Base-by-base conservation (phyloP, 2,888 invertebrate species). In the Cephus sareptanus region DNA sequence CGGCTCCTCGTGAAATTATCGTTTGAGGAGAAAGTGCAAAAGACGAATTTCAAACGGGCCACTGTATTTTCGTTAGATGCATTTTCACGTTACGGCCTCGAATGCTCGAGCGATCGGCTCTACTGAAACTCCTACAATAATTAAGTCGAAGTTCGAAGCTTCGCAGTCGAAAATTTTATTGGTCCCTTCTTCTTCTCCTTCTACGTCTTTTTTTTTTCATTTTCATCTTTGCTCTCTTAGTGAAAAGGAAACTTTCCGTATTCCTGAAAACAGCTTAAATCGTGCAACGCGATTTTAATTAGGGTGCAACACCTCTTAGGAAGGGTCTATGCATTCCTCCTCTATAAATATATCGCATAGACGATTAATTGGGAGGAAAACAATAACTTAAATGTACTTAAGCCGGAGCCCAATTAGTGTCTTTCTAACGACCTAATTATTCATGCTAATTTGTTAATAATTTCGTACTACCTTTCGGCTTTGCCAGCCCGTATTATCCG, bases 351-450 rank as follows among this genome's bases (percentile, higher is more conserved):
- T 56, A 56, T 56, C 56, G 56, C 56, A 56, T 23, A 23, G 9
- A 56, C 56, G 56, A 83, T 81, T 80, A 79, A 82, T 81, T 76
- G 79, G 74, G 75, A 75, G 79, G 75, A 82, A 81, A 85, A 85
- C 80, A 81, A 82, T 84, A 81, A 85, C 84, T 85, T 79, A 82
- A 81, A 80, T 81, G 81, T 81, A 81, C 83, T 84, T 81, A 83
- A 76, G 70, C 76, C 79, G 68, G 2, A 77, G 75, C 79, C 81
- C 80, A 85, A 85, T 85, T 85, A 85, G 82, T 81, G 83, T 80
- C 84, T 85, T 84, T 84, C 82, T 84, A 83, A 85, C 85, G 84
- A 80, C 82, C 81, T 82, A 82, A 85, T 84, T 86, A 85, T 81
- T 84, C 82, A 84, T 82, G 83, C 76, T 85, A 85, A 86, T 85